Evolutionary conservation across 2,113 vertebrate species (phyloP).

Genomic region (Cephalopholis sonnerati): DNA sequence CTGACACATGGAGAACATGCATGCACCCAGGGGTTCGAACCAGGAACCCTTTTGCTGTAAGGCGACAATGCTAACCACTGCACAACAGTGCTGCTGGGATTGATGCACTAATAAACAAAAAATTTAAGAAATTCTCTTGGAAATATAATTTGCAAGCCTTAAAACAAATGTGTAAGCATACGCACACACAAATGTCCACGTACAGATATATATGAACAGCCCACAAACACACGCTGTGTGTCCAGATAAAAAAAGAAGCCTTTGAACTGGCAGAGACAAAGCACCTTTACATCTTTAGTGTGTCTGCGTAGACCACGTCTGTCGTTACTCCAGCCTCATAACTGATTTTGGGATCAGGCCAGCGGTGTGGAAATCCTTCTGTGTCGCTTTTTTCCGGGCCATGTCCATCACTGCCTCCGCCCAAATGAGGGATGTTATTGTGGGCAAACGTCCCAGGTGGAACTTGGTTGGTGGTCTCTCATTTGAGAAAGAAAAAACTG

Average conservation of each 20-base stretch:
- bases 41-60: too few species aligned
- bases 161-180: background rate
- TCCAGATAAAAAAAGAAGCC: constrained; percentile 21
- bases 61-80: too few species aligned
- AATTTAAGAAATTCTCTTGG: too few species aligned
- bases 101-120: too few species aligned
- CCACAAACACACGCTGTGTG: background rate
- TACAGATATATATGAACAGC: background rate
- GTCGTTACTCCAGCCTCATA: constrained; percentile 49
- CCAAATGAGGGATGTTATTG: constrained; percentile 52
- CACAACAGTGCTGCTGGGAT: too few species aligned
- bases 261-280: constrained; percentile 25
- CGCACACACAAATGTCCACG: background rate
- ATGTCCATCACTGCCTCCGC: constrained; percentile 62
- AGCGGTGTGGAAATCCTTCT: constrained; percentile 50
- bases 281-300: constrained; percentile 36
- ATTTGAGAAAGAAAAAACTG: constrained; percentile 16
- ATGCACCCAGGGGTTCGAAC: too few species aligned
- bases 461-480: constrained; percentile 63
- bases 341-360: constrained; percentile 53
- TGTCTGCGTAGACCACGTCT: constrained; percentile 42
- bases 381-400: constrained; percentile 20
- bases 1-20: too few species aligned
- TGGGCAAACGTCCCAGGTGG: constrained; percentile 62
- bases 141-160: background rate